phyloP scores from a whole-genome alignment of 1,140 invertebrate genomes.

The Brachionus rotundiformis region DNA sequence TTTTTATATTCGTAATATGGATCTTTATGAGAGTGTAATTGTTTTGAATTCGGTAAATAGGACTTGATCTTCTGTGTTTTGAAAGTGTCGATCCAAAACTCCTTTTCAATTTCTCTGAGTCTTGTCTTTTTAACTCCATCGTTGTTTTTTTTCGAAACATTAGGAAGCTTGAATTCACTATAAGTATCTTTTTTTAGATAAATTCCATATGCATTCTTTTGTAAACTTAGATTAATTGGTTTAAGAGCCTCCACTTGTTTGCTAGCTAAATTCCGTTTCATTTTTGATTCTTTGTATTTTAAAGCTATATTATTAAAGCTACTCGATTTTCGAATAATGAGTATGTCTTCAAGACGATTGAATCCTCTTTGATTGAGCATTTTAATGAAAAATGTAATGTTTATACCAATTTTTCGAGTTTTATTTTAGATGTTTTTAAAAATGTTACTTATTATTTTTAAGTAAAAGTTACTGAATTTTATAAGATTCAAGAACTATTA shows the following conservation, averaged over 20 bases:
- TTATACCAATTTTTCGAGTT: neutral
- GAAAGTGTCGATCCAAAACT: neutral
- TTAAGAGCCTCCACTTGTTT: neutral
- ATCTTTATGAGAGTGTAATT: neutral
- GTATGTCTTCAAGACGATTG: neutral
- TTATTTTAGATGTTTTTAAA: slow-evolving; percentile 15
- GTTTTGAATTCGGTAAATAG: neutral
- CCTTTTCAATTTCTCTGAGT: neutral
- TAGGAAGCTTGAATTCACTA: neutral
- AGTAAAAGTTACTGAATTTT: neutral
- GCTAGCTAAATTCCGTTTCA: neutral
- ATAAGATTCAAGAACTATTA: neutral
- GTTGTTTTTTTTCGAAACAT: neutral
- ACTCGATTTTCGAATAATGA: neutral
- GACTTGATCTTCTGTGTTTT: neutral
- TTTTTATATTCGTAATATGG: neutral
- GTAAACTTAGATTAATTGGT: slow-evolving; percentile 2
- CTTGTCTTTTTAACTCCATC: neutral
- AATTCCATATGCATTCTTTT: slow-evolving; percentile 15
- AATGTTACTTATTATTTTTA: neutral
- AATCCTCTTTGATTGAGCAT: neutral
- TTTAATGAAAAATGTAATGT: neutral
- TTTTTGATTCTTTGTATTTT: neutral
- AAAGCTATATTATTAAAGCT: neutral
- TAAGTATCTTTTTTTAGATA: slow-evolving; percentile 17